phyloP scores from a whole-genome alignment of 2,797 vertebrate genomes.

The Paedocypris micromegethes region DNA sequence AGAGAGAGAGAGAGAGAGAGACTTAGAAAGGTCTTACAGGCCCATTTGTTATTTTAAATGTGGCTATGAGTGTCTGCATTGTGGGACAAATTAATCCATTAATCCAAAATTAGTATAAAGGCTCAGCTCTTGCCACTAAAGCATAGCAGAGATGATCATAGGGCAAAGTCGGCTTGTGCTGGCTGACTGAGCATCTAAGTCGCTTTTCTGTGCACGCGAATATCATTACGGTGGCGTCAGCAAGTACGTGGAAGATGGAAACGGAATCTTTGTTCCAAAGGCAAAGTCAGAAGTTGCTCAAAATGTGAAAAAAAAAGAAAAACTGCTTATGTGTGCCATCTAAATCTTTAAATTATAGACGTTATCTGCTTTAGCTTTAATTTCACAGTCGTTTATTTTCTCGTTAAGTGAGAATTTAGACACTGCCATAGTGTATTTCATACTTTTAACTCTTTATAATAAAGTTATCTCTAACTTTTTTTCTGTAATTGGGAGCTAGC shows the following conservation, averaged over 20 bases:
- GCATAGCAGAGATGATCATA: slow-evolving; percentile 81
- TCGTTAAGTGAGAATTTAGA: too few species aligned
- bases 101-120: slow-evolving; percentile 99
- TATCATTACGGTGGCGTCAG: slow-evolving; percentile 21
- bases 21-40: slow-evolving; percentile 11
- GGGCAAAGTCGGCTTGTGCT: slow-evolving; percentile 51
- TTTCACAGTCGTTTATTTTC: too few species aligned
- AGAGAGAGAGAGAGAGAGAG: slow-evolving; percentile 34
- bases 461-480: too few species aligned
- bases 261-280: too few species aligned
- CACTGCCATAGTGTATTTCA: too few species aligned
- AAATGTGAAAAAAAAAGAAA: too few species aligned
- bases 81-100: slow-evolving; percentile 69
- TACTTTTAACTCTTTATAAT: too few species aligned
- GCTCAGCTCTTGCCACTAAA: slow-evolving; percentile 89
- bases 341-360: too few species aligned
- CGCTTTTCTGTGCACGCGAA: slow-evolving; percentile 14
- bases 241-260: slow-evolving; percentile 1
- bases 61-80: slow-evolving; percentile 41
- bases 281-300: too few species aligned
- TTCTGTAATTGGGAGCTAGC: too few species aligned
- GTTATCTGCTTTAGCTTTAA: too few species aligned
- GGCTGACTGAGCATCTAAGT: slow-evolving; percentile 25
- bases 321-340: too few species aligned
- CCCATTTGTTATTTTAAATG: slow-evolving; percentile 46